Evolutionary conservation across 1,140 invertebrate species (phyloP).

Genomic region (Cherax quadricarinatus): DNA sequence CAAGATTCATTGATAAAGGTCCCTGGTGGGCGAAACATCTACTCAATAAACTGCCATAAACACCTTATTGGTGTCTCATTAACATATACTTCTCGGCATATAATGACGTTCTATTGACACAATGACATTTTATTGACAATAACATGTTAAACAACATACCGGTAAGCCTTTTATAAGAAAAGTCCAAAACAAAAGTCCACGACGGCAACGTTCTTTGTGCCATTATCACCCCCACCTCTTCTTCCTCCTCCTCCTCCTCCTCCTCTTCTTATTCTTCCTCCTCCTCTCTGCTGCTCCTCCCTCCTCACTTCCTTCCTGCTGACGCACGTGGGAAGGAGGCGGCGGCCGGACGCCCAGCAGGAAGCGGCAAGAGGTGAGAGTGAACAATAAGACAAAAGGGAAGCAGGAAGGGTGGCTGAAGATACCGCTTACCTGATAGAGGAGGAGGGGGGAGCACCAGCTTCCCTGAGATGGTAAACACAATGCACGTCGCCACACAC

Average conservation of each 20-base stretch:
- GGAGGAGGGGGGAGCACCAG: not conserved
- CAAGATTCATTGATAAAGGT: no score
- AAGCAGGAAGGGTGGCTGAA: slow-evolving; percentile 29
- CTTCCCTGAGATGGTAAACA: no score
- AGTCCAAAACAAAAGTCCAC: not conserved
- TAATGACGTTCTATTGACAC: no score
- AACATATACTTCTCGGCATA: no score
- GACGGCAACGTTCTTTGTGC: not conserved
- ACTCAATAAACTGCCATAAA: no score
- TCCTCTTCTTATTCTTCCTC: not conserved
- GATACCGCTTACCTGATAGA: slow-evolving; percentile 3
- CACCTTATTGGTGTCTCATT: no score
- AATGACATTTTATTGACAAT: no score
- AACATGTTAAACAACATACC: no score
- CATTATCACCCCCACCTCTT: not conserved
- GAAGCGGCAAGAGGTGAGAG: slow-evolving; percentile 23
- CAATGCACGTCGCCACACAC: not conserved
- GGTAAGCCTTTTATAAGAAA: not conserved
- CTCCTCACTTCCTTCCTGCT: slow-evolving; percentile 43
- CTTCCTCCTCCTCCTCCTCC: not conserved
- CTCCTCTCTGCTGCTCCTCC: not conserved
- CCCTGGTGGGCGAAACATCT: no score
- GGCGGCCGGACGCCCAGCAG: slow-evolving; percentile 27
- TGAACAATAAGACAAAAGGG: slow-evolving; percentile 29
- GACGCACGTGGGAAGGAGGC: slow-evolving; percentile 40